phyloP scores from a whole-genome alignment of 53 echinoderm and acorn worm species.

The Pentamera pediparva region DNA sequence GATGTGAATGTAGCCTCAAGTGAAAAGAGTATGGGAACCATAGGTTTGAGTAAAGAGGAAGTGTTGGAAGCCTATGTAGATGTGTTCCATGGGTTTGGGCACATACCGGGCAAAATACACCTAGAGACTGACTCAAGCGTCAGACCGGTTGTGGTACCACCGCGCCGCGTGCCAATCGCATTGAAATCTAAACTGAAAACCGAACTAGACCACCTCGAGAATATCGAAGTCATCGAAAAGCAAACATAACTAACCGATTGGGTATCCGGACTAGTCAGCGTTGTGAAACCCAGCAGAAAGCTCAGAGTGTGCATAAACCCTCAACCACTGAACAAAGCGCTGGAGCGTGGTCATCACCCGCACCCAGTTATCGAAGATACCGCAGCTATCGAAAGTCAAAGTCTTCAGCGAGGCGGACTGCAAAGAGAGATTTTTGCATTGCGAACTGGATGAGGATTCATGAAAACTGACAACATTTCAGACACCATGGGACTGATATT shows the following conservation, averaged over 20 bases:
- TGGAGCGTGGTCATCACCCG: slow-evolving; percentile 40
- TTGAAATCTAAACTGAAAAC: slow-evolving; percentile 45
- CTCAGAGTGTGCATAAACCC: slow-evolving; percentile 43
- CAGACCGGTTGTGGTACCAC: slow-evolving; percentile 39
- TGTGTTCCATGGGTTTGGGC: slow-evolving; percentile 38
- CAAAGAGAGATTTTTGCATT: slow-evolving; percentile 37
- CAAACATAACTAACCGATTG: slow-evolving; percentile 39
- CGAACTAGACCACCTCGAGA: slow-evolving; percentile 40
- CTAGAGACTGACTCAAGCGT: slow-evolving; percentile 20
- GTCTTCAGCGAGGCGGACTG: slow-evolving; percentile 45
- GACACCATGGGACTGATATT: slow-evolving; percentile 44
- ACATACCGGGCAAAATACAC: slow-evolving; percentile 38
- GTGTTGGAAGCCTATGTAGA: not conserved
- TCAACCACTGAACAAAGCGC: slow-evolving; percentile 25
- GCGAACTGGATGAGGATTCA: slow-evolving; percentile 43
- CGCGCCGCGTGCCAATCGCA: slow-evolving; percentile 41
- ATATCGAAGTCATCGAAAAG: slow-evolving; percentile 11
- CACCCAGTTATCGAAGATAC: slow-evolving; percentile 15
- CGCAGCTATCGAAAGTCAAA: slow-evolving; percentile 27
- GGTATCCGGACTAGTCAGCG: slow-evolving; percentile 49
- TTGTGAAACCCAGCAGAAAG: slow-evolving; percentile 38
- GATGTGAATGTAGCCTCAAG: too few relatives aligned
- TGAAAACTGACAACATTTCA: slow-evolving; percentile 44
- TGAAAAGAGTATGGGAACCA: too few relatives aligned
- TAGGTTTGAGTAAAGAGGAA: not conserved